phyloP scores from a whole-genome alignment of 2,888 invertebrate species.

The Zhuqinia jingwanae region DNA sequence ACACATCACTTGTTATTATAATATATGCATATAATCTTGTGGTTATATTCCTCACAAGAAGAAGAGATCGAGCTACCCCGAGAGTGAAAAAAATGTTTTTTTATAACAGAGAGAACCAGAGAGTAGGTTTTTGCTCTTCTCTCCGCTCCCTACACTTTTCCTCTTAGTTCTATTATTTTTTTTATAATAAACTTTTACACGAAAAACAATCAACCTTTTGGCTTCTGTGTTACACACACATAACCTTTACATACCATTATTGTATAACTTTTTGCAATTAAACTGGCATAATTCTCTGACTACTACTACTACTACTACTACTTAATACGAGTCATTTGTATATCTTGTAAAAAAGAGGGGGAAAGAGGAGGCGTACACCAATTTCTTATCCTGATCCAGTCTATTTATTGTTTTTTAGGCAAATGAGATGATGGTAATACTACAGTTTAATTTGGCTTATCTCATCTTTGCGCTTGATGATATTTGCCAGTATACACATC shows the following conservation, averaged over 20 bases:
- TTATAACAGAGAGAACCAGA: no score
- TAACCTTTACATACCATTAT: neutral
- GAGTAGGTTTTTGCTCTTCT: neutral
- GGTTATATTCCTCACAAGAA: neutral
- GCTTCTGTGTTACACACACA: conserved; percentile 44
- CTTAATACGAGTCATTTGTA: no score
- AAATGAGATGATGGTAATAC: conserved; percentile 31
- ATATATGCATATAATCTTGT: no score
- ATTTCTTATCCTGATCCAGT: conserved; percentile 1
- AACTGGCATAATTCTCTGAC: neutral
- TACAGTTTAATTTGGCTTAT: conserved; percentile 51
- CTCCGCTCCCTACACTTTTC: neutral
- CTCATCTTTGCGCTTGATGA: conserved; percentile 30
- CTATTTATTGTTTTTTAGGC: neutral
- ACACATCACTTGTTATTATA: conserved; percentile 18
- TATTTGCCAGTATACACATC: neutral
- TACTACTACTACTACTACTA: neutral
- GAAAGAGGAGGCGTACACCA: conserved; percentile 34
- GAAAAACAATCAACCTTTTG: conserved; percentile 26
- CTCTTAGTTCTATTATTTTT: neutral
- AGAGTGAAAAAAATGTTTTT: conserved; percentile 18
- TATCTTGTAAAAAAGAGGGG: neutral
- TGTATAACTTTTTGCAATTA: neutral
- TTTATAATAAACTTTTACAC: conserved; percentile 33
- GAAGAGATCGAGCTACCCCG: neutral